phyloP scores from a whole-genome alignment of 2,888 invertebrate species.

The Calameuta pallipes region DNA sequence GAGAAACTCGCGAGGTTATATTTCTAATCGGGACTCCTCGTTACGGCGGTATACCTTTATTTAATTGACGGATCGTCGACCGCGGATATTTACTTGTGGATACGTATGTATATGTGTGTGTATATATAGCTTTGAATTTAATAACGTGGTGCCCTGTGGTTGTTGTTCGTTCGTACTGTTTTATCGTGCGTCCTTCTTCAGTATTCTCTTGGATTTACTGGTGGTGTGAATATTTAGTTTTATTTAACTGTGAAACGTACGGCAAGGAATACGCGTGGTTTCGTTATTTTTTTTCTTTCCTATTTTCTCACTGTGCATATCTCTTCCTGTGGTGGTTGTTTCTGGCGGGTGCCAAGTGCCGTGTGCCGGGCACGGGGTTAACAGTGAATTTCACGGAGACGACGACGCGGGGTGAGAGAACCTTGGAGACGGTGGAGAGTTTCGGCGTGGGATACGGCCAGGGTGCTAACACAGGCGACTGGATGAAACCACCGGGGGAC shows the following conservation, averaged over 20 bases:
- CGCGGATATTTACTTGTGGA: neutral
- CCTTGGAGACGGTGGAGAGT: conserved; percentile 65
- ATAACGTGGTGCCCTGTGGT: neutral
- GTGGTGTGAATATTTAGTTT: neutral
- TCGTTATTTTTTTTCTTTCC: neutral
- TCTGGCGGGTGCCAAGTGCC: conserved; percentile 16
- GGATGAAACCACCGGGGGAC: conserved; percentile 78
- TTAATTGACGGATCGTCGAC: neutral
- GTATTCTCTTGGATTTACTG: conserved; percentile 10
- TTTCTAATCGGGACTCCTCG: neutral
- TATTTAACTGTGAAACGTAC: neutral
- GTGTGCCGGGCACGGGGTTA: conserved; percentile 40
- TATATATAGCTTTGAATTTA: neutral
- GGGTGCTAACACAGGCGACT: conserved; percentile 61
- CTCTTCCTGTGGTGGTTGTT: too few species aligned
- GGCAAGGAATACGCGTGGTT: conserved; percentile 23
- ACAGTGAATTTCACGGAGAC: conserved; percentile 57
- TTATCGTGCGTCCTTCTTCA: neutral
- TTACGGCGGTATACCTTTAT: neutral
- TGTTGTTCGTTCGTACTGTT: too few species aligned
- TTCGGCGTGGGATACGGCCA: conserved; percentile 61
- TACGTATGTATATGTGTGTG: neutral
- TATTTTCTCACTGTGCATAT: neutral
- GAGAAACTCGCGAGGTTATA: neutral
- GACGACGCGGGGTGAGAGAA: conserved; percentile 52